phyloP scores from a whole-genome alignment of 2,113 vertebrate species.

The Apodemus speciosus region DNA sequence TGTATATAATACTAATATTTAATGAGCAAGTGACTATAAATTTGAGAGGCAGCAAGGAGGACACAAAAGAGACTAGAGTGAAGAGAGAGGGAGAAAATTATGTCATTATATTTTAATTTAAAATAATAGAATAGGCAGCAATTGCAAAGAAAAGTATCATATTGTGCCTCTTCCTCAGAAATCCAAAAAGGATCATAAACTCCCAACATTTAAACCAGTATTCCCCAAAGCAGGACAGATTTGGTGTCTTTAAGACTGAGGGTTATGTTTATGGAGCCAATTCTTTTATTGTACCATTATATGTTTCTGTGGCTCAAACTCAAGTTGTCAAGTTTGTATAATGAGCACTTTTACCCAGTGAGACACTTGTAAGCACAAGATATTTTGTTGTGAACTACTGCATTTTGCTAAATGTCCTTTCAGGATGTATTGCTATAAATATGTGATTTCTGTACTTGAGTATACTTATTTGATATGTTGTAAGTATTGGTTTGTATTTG shows the following conservation, averaged over 20 bases:
- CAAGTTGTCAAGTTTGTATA: neutral
- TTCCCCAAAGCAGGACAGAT: constrained; percentile 80
- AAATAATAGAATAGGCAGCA: neutral
- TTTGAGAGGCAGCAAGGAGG: neutral
- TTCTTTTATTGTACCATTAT: neutral
- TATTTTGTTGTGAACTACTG: neutral
- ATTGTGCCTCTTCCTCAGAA: constrained; percentile 78
- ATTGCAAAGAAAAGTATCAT: constrained; percentile 68
- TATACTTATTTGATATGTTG: neutral
- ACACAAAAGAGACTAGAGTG: neutral
- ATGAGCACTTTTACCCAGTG: neutral
- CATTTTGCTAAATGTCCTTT: neutral
- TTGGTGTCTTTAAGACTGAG: constrained; percentile 75
- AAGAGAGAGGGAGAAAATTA: neutral
- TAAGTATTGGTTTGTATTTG: neutral
- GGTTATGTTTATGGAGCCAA: constrained; percentile 2
- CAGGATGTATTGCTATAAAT: neutral
- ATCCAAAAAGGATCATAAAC: constrained; percentile 81
- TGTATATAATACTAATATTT: neutral
- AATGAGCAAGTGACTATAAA: neutral
- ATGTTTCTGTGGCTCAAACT: neutral
- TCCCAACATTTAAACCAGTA: constrained; percentile 82
- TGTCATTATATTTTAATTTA: neutral
- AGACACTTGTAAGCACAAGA: neutral
- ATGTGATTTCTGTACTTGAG: neutral